Conservation (phyloP, 2,888 invertebrate genomes). For the Pristionchus japonicus region DNA sequence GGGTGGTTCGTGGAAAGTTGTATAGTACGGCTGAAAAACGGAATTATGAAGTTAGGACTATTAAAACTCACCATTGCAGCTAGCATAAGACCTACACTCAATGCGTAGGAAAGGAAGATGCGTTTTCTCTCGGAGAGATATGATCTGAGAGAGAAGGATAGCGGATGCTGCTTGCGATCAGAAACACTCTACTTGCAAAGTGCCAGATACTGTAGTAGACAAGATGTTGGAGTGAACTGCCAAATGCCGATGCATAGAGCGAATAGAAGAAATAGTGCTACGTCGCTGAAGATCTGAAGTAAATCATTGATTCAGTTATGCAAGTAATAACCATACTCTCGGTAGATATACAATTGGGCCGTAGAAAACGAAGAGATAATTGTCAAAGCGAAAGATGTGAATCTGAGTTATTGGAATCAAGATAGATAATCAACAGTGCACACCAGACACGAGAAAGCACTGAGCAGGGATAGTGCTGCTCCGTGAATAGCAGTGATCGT, state of each 20-base stretch:
- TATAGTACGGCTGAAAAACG: background rate
- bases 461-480: background rate
- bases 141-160: background rate
- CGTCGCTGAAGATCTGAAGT: background rate
- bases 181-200: background rate
- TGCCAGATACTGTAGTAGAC: background rate
- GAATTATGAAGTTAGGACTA: background rate
- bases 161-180: background rate
- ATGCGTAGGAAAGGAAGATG: background rate
- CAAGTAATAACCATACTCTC: too few relatives aligned
- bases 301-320: too few relatives aligned
- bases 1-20: background rate
- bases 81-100: background rate
- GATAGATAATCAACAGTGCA: background rate
- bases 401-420: background rate
- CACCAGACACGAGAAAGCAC: background rate
- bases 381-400: background rate
- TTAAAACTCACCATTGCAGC: background rate
- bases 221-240: background rate
- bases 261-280: background rate
- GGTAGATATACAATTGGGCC: background rate
- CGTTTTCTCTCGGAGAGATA: background rate
- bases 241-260: background rate
- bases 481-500: background rate
- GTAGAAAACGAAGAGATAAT: background rate